Percentiles rank a stretch among this genome's conserved stretches.
Conservation (phyloP, 2,888 invertebrate species). For the Enchytraeus crypticus region DNA sequence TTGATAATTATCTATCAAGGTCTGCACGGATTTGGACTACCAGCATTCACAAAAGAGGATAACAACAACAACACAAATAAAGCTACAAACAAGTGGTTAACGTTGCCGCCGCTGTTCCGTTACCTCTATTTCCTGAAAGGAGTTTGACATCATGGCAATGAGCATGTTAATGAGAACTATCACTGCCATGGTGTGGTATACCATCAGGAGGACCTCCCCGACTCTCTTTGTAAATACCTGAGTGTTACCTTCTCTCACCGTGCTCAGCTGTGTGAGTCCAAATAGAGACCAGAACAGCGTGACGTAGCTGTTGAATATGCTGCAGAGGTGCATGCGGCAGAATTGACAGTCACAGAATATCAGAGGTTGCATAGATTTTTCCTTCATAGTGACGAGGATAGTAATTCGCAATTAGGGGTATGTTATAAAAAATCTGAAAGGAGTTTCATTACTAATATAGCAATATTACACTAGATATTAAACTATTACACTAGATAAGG, state of each 20-base stretch:
- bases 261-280: slow-evolving; percentile 48
- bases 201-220: slow-evolving; percentile 49
- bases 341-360: too few species aligned
- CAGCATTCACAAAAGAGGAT: background rate
- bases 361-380: background rate
- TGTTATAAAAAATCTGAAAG: too few species aligned
- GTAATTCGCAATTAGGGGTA: too few species aligned
- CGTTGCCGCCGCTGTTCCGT: background rate
- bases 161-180: slow-evolving; percentile 53
- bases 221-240: slow-evolving; percentile 48
- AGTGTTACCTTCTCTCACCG: slow-evolving; percentile 40
- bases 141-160: slow-evolving; percentile 53
- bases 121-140: slow-evolving; percentile 52
- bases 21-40: background rate
- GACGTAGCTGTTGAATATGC: slow-evolving; percentile 48
- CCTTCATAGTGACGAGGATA: too few species aligned
- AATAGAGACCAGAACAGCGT: slow-evolving; percentile 51
- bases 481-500: too few species aligned
- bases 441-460: too few species aligned
- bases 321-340: too few species aligned
- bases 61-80: background rate
- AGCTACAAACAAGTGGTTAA: background rate
- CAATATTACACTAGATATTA: too few species aligned
- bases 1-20: too few species aligned
- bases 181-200: slow-evolving; percentile 51